Conservation (phyloP, 2,113 vertebrate genomes). For the Catharus fuscescens region DNA sequence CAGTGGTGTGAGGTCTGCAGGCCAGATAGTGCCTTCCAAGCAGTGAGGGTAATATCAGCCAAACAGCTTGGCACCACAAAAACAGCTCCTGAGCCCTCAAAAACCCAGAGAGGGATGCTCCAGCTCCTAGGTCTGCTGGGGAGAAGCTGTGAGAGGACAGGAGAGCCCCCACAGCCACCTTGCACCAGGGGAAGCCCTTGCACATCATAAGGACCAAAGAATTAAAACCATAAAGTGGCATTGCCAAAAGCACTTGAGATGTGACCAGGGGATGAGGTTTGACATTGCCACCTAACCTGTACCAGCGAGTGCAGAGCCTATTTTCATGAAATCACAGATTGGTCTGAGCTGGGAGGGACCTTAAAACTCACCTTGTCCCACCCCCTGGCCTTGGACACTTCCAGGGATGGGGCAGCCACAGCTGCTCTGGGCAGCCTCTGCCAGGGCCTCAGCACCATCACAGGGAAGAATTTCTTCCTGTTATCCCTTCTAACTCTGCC, state of each 20-base stretch:
- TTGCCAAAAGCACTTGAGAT: background rate
- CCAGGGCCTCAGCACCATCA: background rate
- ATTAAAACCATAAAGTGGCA: background rate
- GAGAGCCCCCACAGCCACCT: background rate
- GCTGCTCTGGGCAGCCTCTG: background rate
- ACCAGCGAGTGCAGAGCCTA: background rate
- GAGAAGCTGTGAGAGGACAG: background rate
- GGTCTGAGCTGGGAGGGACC: background rate
- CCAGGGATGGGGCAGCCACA: background rate
- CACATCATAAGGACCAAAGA: background rate
- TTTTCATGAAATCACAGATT: background rate
- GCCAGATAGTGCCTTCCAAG: background rate
- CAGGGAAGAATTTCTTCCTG: background rate
- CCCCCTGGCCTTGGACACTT: background rate
- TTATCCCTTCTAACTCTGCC: background rate
- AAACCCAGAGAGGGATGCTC: background rate
- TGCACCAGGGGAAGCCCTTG: background rate
- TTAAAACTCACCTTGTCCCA: background rate
- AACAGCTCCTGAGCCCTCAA: background rate
- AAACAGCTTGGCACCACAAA: rapidly evolving
- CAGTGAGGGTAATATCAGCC: background rate
- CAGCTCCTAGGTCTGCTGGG: background rate
- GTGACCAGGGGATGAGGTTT: background rate
- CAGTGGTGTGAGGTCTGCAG: background rate
- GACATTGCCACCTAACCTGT: background rate